Evolutionary conservation across 1,140 invertebrate species (phyloP), one percentile per base, ranked within the genome.

Genomic region (Papilio glaucus): DNA sequence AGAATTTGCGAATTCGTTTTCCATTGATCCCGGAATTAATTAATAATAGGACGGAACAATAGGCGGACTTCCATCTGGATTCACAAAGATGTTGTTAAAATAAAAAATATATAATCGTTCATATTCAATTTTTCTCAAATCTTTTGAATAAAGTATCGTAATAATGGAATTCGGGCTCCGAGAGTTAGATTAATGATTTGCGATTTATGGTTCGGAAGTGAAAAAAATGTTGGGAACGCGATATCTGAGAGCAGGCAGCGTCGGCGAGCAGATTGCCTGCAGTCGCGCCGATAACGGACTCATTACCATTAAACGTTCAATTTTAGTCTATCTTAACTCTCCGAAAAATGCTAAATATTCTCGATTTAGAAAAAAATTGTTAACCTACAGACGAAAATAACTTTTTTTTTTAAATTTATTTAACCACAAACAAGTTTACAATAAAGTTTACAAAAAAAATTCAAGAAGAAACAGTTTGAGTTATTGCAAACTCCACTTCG

Each of bases 101-200:
- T 49, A 49, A 49, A 24, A 24, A 57, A 26, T 12, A 57, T 24
- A 57, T 24, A 24, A 57, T 67, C 53, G 68, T 76, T 84, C 77
- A 72, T 78, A 80, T 79, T 73, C 75, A 72, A 86, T 85, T 85
- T n/a, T 77, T 76, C 70, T 80, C 49, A 57, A 21, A 57, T 26
- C 49, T 84, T 83, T 82, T 83, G 80, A 85, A 84, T 85, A 74
- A 78, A 74, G 73, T 84, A 81, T 82, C 82, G 76, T 79, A 85
- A 81, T 85, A 84, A 78, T 77, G 73, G 78, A 84, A 84, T 82
- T 72, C 63, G 62, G 62, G 63, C 70, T 82, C n/a, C 29, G 42
- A 18, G 78, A 86, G 81, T 79, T 83, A 87, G 85, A 87, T 88
- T 85, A 87, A 90, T 86, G 83, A 84, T 75, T 37, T 49, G 42